These are phyloP conservation scores for Florisuga fusca DNA, from an alignment of 2,797 vertebrate species.

Conservation along the genomic window DNA sequence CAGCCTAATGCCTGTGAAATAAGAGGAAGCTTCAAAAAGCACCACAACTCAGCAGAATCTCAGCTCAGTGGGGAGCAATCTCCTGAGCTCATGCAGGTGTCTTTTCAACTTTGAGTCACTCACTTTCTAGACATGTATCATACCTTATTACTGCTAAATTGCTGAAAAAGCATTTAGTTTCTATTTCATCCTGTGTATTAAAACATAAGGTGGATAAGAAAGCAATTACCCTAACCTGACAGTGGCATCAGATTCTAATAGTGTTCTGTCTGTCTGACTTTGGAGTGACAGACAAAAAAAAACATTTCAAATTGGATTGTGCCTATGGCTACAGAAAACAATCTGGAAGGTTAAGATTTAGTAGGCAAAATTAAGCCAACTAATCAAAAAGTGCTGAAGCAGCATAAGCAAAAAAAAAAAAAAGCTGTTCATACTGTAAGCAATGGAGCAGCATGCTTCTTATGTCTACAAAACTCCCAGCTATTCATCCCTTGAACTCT, in stretches of 20 bases:
- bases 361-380: neutral
- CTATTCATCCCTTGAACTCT: neutral
- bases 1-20: neutral
- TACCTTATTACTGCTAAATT: neutral
- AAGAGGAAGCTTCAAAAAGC: neutral
- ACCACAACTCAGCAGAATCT: neutral
- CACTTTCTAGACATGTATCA: neutral
- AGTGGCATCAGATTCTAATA: neutral
- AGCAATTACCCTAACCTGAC: neutral
- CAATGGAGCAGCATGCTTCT: neutral
- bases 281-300: neutral
- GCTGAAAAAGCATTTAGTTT: neutral
- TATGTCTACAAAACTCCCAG: neutral
- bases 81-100: neutral
- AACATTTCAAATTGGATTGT: accelerated
- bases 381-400: slow-evolving; percentile 12
- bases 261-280: neutral
- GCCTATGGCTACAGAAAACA: neutral
- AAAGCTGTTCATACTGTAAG: neutral
- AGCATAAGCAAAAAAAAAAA: neutral
- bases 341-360: neutral
- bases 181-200: slow-evolving; percentile 21
- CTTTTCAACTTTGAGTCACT: neutral
- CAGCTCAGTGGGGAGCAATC: neutral
- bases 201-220: slow-evolving; percentile 17